Conservation (phyloP, 2,797 vertebrate species). For the Scomberomorus guttatus region DNA sequence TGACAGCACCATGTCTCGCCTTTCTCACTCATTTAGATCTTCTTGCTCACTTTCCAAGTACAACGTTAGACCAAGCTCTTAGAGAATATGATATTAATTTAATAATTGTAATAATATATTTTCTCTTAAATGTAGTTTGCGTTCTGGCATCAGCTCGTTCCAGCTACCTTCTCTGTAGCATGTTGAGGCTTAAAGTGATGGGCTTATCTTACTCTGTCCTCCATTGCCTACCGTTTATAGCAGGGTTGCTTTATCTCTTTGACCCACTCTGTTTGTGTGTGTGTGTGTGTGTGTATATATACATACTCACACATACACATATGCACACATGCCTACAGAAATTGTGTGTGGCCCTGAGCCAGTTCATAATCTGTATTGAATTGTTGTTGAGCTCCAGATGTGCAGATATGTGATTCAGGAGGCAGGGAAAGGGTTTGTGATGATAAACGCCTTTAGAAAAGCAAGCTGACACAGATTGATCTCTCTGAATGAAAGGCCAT, state of each 20-base stretch:
- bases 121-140: constrained; percentile 9
- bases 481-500: constrained; percentile 7
- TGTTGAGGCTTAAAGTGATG: constrained; percentile 77
- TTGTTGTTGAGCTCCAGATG: constrained; percentile 57
- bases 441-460: constrained; percentile 42
- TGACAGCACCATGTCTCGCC: background rate
- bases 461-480: constrained; percentile 38
- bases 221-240: constrained; percentile 75
- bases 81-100: background rate
- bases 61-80: background rate
- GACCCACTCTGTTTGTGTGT: constrained; percentile 69
- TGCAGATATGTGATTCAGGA: constrained; percentile 53
- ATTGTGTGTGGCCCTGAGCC: constrained; percentile 53
- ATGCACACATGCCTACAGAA: constrained; percentile 19
- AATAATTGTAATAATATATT: constrained; percentile 2
- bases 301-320: constrained; percentile 10
- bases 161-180: constrained; percentile 55
- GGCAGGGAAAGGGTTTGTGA: constrained; percentile 24
- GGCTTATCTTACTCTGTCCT: constrained; percentile 79
- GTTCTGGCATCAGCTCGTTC: constrained; percentile 8
- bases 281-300: constrained; percentile 22
- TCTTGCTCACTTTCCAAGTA: background rate
- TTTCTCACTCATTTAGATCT: background rate
- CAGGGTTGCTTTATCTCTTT: constrained; percentile 78
- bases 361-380: constrained; percentile 58